Evolutionary conservation across 1,140 invertebrate genomes (phyloP).

Genomic region (Contarinia nasturtii): DNA sequence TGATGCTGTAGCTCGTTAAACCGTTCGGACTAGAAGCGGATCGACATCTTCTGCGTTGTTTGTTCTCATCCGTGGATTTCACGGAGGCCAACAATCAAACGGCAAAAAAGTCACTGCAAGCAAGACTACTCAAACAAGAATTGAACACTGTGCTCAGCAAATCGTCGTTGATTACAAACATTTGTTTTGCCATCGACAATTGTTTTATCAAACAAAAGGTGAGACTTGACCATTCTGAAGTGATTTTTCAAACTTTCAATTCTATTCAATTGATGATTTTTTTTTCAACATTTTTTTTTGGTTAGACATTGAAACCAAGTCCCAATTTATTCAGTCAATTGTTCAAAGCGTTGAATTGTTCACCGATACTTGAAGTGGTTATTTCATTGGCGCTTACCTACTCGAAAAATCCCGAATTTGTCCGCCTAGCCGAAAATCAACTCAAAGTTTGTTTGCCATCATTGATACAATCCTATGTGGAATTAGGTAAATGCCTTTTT

Average conservation of each 20-base stretch:
- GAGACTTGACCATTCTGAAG: too few relatives aligned
- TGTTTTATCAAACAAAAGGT: constrained; percentile 40
- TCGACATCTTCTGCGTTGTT: constrained; percentile 68
- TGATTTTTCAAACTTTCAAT: not conserved
- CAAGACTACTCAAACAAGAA: constrained; percentile 55
- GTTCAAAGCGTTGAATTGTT: constrained; percentile 64
- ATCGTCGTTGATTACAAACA: constrained; percentile 50
- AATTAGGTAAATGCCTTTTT: constrained; percentile 40
- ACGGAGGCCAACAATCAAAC: constrained; percentile 31
- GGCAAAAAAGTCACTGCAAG: constrained; percentile 34
- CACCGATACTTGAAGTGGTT: constrained; percentile 72
- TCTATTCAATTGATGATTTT: not conserved
- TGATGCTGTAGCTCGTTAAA: constrained; percentile 44
- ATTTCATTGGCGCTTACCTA: constrained; percentile 67
- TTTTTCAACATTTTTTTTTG: constrained; percentile 2
- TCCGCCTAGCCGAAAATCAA: constrained; percentile 50
- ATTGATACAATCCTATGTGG: constrained; percentile 65
- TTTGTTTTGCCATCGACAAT: constrained; percentile 63
- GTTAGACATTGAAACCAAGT: constrained; percentile 54
- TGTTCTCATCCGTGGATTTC: constrained; percentile 55
- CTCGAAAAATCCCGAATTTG: constrained; percentile 56
- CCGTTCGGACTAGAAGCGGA: constrained; percentile 71
- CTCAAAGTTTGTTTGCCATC: constrained; percentile 65
- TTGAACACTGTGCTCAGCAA: constrained; percentile 49
- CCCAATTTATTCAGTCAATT: constrained; percentile 61